These are phyloP conservation scores for Vanessa atalanta DNA, from an alignment of 1,140 invertebrate genomes.

Conservation along the genomic window DNA sequence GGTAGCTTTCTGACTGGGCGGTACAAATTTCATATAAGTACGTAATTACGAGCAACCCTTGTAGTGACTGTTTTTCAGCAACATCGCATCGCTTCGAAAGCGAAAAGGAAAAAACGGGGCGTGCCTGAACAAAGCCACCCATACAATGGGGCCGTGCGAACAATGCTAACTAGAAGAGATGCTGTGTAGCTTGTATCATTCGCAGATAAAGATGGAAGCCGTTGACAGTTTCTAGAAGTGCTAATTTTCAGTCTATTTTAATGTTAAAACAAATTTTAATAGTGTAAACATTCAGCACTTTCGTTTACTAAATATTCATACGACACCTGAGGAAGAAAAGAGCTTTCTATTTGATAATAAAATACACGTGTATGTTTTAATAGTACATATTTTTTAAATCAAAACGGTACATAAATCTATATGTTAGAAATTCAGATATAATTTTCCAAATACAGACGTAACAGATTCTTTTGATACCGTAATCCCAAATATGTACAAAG, in stretches of 20 bases:
- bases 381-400: too few species aligned
- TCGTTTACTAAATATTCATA: too few species aligned
- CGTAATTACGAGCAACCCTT: constrained; percentile 60
- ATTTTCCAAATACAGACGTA: neutral
- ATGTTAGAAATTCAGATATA: too few species aligned
- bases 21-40: constrained; percentile 37
- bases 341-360: too few species aligned
- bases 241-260: neutral
- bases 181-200: constrained; percentile 68
- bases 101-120: constrained; percentile 75
- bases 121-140: constrained; percentile 71
- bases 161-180: constrained; percentile 76
- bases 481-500: neutral
- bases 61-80: constrained; percentile 57
- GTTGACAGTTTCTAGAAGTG: constrained; percentile 39
- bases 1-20: neutral
- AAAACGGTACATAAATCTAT: too few species aligned
- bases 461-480: neutral
- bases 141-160: constrained; percentile 69
- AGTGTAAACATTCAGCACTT: too few species aligned
- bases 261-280: neutral
- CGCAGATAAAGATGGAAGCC: constrained; percentile 59
- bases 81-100: constrained; percentile 60
- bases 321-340: too few species aligned
- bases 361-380: too few species aligned